Evolutionary conservation across 2,888 invertebrate species (phyloP).

Genomic region (Iselma pallidipennis): DNA sequence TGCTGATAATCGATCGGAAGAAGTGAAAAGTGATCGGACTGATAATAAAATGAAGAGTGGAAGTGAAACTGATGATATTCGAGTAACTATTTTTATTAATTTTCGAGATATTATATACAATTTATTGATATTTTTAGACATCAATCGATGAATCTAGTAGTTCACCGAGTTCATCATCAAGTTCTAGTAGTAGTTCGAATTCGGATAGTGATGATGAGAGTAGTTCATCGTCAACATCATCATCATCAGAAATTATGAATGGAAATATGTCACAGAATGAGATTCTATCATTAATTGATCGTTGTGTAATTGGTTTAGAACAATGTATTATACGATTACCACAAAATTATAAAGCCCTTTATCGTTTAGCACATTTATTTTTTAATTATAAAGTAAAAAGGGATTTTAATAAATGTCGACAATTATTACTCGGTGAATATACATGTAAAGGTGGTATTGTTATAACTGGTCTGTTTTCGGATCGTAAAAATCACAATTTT

Average conservation of each 20-base stretch:
- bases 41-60: slow-evolving; percentile 23
- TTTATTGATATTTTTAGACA: slow-evolving; percentile 24
- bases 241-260: slow-evolving; percentile 43
- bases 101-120: too few species aligned
- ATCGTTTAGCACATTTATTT: slow-evolving; percentile 83
- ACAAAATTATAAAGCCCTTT: slow-evolving; percentile 91
- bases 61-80: slow-evolving; percentile 38
- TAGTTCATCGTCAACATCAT: slow-evolving; percentile 50
- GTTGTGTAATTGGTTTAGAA: slow-evolving; percentile 64
- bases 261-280: slow-evolving; percentile 50
- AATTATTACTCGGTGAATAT: slow-evolving; percentile 72
- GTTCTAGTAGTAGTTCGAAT: slow-evolving; percentile 57
- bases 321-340: slow-evolving; percentile 85
- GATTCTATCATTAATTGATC: slow-evolving; percentile 47
- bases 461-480: slow-evolving; percentile 81
- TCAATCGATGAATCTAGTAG: slow-evolving; percentile 32
- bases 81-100: slow-evolving; percentile 38
- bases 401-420: slow-evolving; percentile 70
- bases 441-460: slow-evolving; percentile 68
- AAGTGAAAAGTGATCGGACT: slow-evolving; percentile 16
- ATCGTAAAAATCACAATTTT: slow-evolving; percentile 83
- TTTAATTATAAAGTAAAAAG: slow-evolving; percentile 70
- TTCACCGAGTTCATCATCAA: slow-evolving; percentile 56
- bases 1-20: slow-evolving; percentile 41
- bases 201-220: slow-evolving; percentile 61